A percentile compares a stretch with the other conserved stretches of the same genome.
phyloP scores from a whole-genome alignment of 2,797 vertebrate species.

The Trematomus bernacchii region DNA sequence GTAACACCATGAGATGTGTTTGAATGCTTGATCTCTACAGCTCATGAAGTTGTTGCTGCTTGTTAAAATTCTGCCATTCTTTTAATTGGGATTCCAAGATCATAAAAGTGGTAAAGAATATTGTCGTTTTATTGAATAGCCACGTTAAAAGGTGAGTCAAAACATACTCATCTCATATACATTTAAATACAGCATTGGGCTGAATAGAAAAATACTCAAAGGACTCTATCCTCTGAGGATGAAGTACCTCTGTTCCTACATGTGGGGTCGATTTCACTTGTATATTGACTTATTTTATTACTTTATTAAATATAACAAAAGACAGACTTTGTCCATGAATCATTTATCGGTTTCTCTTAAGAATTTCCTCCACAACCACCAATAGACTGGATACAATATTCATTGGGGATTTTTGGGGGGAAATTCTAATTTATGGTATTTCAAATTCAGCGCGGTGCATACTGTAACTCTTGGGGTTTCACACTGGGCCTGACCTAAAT shows the following conservation, averaged over 20 bases:
- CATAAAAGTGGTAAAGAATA: neutral
- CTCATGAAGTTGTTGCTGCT: neutral
- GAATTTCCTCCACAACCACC: too few relatives aligned
- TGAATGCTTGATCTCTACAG: neutral
- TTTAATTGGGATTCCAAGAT: too few relatives aligned
- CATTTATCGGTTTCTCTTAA: too few relatives aligned
- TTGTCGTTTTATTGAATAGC: neutral
- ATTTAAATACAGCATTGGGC: neutral
- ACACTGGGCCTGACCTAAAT: conserved; percentile 18
- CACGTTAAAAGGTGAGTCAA: neutral
- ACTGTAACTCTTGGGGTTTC: conserved; percentile 8
- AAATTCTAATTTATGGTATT: conserved; percentile 8
- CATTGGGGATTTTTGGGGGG: neutral
- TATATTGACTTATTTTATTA: too few relatives aligned
- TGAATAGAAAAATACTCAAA: neutral
- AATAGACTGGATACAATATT: neutral
- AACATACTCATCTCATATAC: neutral
- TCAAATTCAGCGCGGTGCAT: conserved; percentile 15
- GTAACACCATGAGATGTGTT: neutral
- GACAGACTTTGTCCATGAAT: too few relatives aligned
- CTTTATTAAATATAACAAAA: too few relatives aligned
- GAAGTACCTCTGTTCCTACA: too few relatives aligned
- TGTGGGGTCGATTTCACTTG: too few relatives aligned
- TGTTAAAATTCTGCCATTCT: too few relatives aligned
- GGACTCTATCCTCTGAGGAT: too few relatives aligned